Evolutionary conservation across 2,113 vertebrate species (phyloP).

Genomic region (Psittacula cyanocephala): DNA sequence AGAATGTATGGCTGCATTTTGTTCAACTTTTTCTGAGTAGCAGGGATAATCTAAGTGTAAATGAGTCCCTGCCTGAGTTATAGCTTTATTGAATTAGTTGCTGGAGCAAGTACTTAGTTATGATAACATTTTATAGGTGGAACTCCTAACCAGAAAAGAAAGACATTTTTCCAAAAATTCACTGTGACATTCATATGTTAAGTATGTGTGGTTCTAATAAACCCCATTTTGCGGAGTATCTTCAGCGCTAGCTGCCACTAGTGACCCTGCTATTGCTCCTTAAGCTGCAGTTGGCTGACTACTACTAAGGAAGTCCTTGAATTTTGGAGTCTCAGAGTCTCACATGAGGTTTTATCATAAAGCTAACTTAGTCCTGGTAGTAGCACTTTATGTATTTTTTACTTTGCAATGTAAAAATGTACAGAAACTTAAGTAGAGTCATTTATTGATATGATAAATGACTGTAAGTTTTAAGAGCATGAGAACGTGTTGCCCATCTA

Average conservation of each 20-base stretch:
- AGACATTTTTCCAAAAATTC: not conserved
- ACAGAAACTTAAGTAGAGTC: not conserved
- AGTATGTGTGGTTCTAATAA: not conserved
- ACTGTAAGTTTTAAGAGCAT: not conserved
- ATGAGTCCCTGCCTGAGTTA: constrained; percentile 1
- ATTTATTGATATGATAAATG: not conserved
- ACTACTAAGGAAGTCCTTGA: not conserved
- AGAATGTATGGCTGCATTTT: constrained; percentile 32
- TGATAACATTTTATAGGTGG: not conserved
- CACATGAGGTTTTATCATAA: not conserved
- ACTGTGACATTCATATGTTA: not conserved
- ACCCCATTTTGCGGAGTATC: not conserved
- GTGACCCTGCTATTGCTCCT: not conserved
- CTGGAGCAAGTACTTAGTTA: not conserved
- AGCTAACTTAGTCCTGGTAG: not conserved
- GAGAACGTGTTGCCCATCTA: rapidly evolving
- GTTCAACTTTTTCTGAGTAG: not conserved
- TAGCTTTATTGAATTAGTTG: constrained; percentile 23
- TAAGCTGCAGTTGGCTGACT: not conserved
- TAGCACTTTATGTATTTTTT: not conserved
- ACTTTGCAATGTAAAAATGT: not conserved
- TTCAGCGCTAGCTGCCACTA: not conserved
- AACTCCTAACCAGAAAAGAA: constrained; percentile 19
- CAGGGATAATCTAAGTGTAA: constrained; percentile 18
- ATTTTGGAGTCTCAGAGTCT: not conserved